Evolutionary conservation across 2,113 vertebrate genomes (phyloP).

Genomic region (Centropus unirufus): DNA sequence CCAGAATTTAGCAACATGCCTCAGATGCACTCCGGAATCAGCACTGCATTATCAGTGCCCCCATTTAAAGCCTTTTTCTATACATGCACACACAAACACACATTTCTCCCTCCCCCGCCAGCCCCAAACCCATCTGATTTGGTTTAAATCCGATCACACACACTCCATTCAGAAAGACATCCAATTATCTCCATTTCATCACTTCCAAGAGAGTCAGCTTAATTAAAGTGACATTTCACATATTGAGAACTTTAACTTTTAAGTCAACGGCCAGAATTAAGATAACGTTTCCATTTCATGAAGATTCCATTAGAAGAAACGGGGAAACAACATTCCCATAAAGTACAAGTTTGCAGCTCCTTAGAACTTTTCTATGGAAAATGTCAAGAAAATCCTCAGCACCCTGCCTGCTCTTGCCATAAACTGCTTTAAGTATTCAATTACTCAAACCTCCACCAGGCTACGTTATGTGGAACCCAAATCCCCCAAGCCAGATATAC

Average conservation of each 20-base stretch:
- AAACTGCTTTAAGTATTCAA: background rate
- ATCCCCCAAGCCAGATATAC: rapidly evolving
- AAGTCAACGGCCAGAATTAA: background rate
- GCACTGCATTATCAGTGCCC: conserved; percentile 83
- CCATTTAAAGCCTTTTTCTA: conserved; percentile 70
- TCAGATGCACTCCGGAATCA: conserved; percentile 96
- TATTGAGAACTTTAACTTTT: background rate
- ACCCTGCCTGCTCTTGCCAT: background rate
- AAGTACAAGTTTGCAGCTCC: background rate
- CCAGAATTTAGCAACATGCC: conserved; percentile 73
- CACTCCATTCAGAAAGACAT: conserved; percentile 70
- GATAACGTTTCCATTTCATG: background rate
- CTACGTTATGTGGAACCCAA: rapidly evolving
- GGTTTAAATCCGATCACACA: background rate
- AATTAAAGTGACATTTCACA: background rate
- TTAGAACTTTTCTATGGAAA: background rate
- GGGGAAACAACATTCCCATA: background rate
- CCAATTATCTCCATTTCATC: conserved; percentile 86
- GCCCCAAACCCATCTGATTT: background rate
- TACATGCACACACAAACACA: background rate
- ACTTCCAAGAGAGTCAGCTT: conserved; percentile 79
- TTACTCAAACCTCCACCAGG: background rate
- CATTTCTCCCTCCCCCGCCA: background rate
- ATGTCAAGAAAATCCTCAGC: background rate
- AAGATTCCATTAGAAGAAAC: background rate